Base-by-base conservation (phyloP, 2,888 invertebrate genomes). In the Sericinus montela region DNA sequence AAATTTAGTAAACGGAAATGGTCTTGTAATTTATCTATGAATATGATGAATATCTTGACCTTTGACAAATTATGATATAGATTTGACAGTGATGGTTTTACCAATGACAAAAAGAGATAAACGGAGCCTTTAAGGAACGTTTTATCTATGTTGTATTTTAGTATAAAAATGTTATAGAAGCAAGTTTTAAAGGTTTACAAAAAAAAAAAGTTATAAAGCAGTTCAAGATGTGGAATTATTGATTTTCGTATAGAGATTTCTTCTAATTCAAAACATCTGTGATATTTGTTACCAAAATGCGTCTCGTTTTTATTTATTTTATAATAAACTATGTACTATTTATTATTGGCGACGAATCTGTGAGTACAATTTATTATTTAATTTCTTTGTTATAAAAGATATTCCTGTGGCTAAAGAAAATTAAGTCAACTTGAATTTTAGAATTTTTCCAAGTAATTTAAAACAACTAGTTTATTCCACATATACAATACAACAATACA, bases 1-100 rank as follows among this genome's bases (percentile, higher is more conserved):
- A 32, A 48, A 43, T 43, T 32, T 13, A 23, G 32, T 10, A 25
- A 25, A 34, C 30, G 25, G 13, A 44, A 40, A 37, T 16, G 3
- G 14, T 0, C 1, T 45, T 16, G n/a, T n/a, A 36, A 38, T 14
- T 44, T 9, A 32, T 40, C 34, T 45, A 39, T 32, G 35, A 43
- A 43, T 28, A 32, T 50, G 45, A 50, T 35, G 45, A 39, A 41
- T 48, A 29, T n/a, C 36, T 40, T 3, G 23, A n/a, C 28, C 39
- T 49, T 32, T 39, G 9, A 39, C 44, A 19, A 45, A 36, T n/a
- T 37, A n/a, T 40, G 35, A 45, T 45, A 41, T 50, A 39, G 44
- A 44, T 34, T 36, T 40, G 38, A 43, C 51, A 47, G 41, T 42
- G 19, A n/a, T n/a, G n/a, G n/a, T n/a, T n/a, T n/a, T n/a, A n/a